Evolutionary conservation across 2,797 vertebrate species (phyloP).

Genomic region (Megaceryle alcyon): DNA sequence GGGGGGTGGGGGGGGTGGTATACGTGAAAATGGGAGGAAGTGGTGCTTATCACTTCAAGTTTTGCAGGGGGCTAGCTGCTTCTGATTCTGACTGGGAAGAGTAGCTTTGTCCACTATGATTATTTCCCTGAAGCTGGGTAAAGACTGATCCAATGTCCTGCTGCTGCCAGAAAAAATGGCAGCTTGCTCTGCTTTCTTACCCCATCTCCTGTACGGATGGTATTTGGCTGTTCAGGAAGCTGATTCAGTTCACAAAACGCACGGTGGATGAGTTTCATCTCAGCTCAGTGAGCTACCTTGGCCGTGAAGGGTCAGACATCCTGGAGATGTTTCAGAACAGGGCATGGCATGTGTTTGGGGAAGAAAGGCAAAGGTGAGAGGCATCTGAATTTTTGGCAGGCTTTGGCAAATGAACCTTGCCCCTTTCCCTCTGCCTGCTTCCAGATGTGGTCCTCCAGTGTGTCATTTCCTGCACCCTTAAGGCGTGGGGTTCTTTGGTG

Average conservation of each 20-base stretch:
- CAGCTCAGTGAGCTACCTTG: background rate
- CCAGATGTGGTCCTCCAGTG: rapidly evolving
- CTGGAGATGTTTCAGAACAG: background rate
- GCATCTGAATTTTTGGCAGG: background rate
- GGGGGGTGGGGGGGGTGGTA: rapidly evolving
- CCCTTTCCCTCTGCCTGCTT: background rate
- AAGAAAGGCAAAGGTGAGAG: background rate
- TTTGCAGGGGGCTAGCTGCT: background rate
- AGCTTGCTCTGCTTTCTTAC: background rate
- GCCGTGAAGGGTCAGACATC: background rate
- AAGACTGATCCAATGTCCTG: background rate
- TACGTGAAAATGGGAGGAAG: background rate
- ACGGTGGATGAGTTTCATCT: background rate
- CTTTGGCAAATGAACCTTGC: background rate
- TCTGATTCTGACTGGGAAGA: background rate
- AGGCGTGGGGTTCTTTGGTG: background rate
- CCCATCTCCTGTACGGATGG: background rate
- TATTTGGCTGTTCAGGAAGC: background rate
- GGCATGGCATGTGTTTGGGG: background rate
- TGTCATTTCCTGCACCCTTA: background rate
- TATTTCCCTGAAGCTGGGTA: background rate
- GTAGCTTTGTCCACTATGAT: background rate
- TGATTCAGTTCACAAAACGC: background rate
- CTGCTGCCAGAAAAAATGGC: background rate
- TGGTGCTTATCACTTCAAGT: background rate